Percentiles rank a stretch among this genome's conserved stretches.
phyloP scores from a whole-genome alignment of 2,113 vertebrate species.

The Albula goreensis region DNA sequence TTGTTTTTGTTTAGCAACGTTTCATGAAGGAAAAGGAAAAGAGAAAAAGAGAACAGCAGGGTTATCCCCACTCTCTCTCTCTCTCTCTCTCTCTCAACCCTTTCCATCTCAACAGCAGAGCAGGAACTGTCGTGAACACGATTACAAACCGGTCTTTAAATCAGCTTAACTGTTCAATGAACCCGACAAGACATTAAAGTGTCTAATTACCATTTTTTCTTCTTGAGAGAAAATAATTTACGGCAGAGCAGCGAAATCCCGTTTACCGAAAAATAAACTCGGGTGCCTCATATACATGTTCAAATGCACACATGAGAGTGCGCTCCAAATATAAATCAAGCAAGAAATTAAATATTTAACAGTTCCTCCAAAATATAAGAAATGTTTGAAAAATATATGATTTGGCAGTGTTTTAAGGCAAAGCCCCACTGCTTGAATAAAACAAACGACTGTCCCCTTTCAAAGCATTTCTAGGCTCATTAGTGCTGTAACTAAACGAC shows the following conservation, averaged over 20 bases:
- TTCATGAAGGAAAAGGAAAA: constrained; percentile 10
- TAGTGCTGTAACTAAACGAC: too few species aligned
- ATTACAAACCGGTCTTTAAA: not conserved
- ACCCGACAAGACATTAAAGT: not conserved
- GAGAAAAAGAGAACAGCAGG: not conserved
- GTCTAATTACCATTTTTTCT: not conserved
- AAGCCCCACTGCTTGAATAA: not conserved
- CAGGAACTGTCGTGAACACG: not conserved
- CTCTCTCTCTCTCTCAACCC: not conserved
- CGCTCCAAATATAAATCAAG: constrained; percentile 25
- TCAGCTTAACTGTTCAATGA: constrained; percentile 5
- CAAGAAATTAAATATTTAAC: constrained; percentile 39
- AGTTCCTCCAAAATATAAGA: constrained; percentile 25
- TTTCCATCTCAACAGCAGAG: not conserved
- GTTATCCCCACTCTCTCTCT: not conserved
- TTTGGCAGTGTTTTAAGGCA: not conserved
- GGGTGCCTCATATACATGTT: not conserved
- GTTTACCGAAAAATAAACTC: constrained; percentile 1
- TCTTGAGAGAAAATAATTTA: not conserved
- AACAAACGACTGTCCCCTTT: too few species aligned
- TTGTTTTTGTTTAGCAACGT: not conserved
- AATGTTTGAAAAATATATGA: constrained; percentile 19
- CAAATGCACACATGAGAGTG: not conserved
- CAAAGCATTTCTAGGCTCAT: too few species aligned
- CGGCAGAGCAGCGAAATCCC: not conserved